Conservation (phyloP, 2,113 vertebrate genomes). For the Dinomys branickii region DNA sequence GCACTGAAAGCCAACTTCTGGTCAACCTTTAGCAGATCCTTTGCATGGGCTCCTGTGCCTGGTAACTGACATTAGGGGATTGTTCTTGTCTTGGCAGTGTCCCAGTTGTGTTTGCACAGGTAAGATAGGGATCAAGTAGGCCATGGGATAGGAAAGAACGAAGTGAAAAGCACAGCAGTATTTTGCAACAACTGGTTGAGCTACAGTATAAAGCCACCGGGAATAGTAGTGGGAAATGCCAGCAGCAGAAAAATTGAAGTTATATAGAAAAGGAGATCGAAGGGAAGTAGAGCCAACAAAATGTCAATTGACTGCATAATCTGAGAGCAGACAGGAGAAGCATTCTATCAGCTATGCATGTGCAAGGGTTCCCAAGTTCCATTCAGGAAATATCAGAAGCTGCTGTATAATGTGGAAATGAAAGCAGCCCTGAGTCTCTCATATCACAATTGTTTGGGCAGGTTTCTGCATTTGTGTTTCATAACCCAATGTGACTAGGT, state of each 20-base stretch:
- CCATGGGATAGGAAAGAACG: slow-evolving; percentile 19
- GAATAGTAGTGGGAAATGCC: slow-evolving; percentile 59
- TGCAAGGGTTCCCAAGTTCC: background rate
- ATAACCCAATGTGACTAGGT: slow-evolving; percentile 44
- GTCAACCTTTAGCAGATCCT: background rate
- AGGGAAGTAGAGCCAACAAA: slow-evolving; percentile 71
- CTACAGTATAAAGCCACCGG: slow-evolving; percentile 39
- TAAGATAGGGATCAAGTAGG: slow-evolving; percentile 49
- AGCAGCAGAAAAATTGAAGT: slow-evolving; percentile 65
- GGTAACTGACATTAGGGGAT: slow-evolving; percentile 2
- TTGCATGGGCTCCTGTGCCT: background rate
- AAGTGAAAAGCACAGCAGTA: slow-evolving; percentile 25
- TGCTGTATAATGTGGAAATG: slow-evolving; percentile 39
- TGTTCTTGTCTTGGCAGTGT: slow-evolving; percentile 20
- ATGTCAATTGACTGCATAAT: slow-evolving; percentile 56
- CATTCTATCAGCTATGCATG: background rate
- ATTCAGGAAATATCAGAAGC: slow-evolving; percentile 13
- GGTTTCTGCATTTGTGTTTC: slow-evolving; percentile 58
- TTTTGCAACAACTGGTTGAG: slow-evolving; percentile 59
- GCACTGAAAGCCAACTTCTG: background rate
- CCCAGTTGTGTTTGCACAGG: slow-evolving; percentile 49
- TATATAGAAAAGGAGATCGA: slow-evolving; percentile 72
- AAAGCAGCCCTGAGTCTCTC: slow-evolving; percentile 5
- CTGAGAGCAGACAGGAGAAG: slow-evolving; percentile 46
- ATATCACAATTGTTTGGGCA: slow-evolving; percentile 50